Evolutionary conservation across 2,888 invertebrate genomes (phyloP).

Genomic region (Microdon myrmicae): DNA sequence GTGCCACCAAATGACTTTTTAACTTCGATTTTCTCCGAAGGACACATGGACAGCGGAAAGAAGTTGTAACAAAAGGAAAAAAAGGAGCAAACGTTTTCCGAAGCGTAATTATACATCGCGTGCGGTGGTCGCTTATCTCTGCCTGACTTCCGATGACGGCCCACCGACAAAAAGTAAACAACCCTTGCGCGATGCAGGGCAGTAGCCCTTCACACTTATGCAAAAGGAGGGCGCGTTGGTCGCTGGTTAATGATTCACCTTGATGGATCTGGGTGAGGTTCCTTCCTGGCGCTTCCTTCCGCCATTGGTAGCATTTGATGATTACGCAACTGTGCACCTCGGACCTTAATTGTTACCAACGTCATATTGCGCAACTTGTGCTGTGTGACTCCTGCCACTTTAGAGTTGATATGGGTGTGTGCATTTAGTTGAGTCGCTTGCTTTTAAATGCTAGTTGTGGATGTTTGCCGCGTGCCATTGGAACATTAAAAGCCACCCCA

Average conservation of each 20-base stretch:
- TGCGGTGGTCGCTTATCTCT: conserved; percentile 45
- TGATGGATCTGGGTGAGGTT: conserved; percentile 49
- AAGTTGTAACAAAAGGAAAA: conserved; percentile 14
- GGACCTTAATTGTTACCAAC: conserved; percentile 29
- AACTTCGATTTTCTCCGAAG: conserved; percentile 30
- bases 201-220: conserved; percentile 7
- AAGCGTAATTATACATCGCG: conserved; percentile 45
- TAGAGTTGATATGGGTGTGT: conserved; percentile 23
- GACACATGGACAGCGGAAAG: conserved; percentile 8
- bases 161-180: conserved; percentile 26
- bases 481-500: conserved; percentile 37
- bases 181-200: conserved; percentile 29
- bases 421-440: conserved; percentile 5
- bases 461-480: conserved; percentile 36
- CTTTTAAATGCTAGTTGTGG: no score
- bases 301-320: conserved; percentile 9
- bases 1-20: conserved; percentile 38
- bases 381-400: no score
- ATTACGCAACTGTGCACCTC: conserved; percentile 11
- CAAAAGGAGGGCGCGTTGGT: conserved; percentile 31
- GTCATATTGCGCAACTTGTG: conserved; percentile 43
- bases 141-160: conserved; percentile 50
- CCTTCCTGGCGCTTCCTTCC: conserved; percentile 39
- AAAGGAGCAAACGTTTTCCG: conserved; percentile 1
- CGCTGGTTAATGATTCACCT: conserved; percentile 46